These are phyloP conservation scores for Chinchilla lanigera DNA, from an alignment of 2,113 vertebrate species.

Conservation along the genomic window DNA sequence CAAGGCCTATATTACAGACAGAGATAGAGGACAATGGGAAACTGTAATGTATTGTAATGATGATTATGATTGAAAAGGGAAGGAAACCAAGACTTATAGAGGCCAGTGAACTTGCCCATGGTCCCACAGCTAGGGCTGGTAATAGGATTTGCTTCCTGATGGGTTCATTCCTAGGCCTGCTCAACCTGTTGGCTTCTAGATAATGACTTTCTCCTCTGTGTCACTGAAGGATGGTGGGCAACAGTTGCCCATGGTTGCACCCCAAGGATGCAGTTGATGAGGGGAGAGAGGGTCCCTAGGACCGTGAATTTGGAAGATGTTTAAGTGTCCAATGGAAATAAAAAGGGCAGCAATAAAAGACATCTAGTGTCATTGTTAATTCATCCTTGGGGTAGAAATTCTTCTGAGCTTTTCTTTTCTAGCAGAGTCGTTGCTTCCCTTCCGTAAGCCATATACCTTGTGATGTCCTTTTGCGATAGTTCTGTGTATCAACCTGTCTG, in stretches of 20 bases:
- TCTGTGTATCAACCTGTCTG: neutral
- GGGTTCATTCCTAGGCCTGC: neutral
- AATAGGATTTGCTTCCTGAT: neutral
- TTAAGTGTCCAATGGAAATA: neutral
- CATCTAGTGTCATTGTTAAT: neutral
- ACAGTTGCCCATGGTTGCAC: neutral
- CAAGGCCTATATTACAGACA: neutral
- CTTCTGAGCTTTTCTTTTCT: neutral
- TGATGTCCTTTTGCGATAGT: neutral
- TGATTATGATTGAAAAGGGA: neutral
- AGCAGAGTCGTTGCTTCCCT: neutral
- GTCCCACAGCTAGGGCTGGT: neutral
- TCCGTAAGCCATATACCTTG: neutral
- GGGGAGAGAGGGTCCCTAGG: neutral
- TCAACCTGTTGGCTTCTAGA: neutral
- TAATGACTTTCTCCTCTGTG: neutral
- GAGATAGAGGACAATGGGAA: constrained; percentile 23
- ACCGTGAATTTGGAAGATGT: neutral
- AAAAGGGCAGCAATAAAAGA: neutral
- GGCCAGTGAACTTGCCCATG: neutral
- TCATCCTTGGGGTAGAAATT: neutral
- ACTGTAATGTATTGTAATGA: neutral
- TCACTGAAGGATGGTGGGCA: neutral
- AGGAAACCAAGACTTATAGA: neutral
- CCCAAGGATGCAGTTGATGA: neutral